Percentiles rank a stretch among this genome's conserved stretches.
phyloP scores from a whole-genome alignment of 35 echinoderm and acorn worm species.

The Apostichopus californicus region DNA sequence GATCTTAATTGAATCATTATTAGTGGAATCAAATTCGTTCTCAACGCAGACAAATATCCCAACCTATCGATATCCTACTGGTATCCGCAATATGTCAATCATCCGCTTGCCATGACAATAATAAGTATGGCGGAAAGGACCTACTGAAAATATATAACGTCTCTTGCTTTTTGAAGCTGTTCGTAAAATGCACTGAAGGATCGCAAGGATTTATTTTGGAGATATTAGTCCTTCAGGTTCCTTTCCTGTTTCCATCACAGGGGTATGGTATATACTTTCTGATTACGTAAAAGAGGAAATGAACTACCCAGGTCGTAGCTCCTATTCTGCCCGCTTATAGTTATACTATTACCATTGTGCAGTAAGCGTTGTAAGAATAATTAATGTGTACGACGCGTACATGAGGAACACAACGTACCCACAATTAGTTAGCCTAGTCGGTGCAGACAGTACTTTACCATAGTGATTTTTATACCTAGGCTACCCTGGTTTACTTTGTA shows the following conservation, averaged over 20 bases:
- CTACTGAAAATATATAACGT: conserved; percentile 4
- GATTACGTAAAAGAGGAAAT: conserved; percentile 12
- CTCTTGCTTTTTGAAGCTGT: conserved; percentile 7
- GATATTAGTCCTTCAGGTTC: not conserved
- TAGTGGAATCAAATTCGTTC: not conserved
- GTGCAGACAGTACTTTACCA: too few species aligned
- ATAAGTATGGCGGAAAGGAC: conserved; percentile 40
- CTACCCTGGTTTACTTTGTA: too few species aligned
- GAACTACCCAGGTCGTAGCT: not conserved
- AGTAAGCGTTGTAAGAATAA: too few species aligned
- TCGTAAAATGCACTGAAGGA: conserved; percentile 13
- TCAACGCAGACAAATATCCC: not conserved
- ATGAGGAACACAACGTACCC: too few species aligned
- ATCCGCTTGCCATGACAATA: conserved; percentile 47
- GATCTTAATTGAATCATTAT: too few species aligned
- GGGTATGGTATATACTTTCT: not conserved
- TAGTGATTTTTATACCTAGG: too few species aligned
- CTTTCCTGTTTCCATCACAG: not conserved
- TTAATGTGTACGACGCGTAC: too few species aligned
- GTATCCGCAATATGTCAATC: conserved; percentile 39
- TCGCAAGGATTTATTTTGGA: conserved; percentile 10
- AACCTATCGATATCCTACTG: not conserved
- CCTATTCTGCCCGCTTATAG: too few species aligned
- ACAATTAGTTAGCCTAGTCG: too few species aligned
- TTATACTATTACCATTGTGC: too few species aligned